A percentile compares a stretch with the other conserved stretches of the same genome.
Evolutionary conservation across 2,797 vertebrate species (phyloP).

Genomic region (Enteromius radiatus): DNA sequence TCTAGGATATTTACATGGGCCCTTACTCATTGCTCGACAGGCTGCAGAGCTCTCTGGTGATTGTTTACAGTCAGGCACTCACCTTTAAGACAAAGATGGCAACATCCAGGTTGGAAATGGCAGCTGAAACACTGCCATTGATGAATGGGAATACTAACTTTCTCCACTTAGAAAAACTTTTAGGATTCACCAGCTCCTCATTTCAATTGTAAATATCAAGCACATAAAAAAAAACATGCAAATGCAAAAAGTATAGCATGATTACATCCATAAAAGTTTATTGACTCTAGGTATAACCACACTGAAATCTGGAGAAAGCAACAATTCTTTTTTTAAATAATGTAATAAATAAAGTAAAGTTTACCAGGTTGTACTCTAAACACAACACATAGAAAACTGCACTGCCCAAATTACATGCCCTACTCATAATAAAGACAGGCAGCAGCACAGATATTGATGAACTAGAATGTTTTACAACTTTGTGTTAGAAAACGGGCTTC

Average conservation of each 20-base stretch:
- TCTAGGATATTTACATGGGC: slow-evolving; percentile 6
- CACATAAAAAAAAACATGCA: slow-evolving; percentile 2
- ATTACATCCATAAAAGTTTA: slow-evolving; percentile 60
- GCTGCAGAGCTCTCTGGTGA: neutral
- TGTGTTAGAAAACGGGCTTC: slow-evolving; percentile 33
- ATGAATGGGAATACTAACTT: neutral
- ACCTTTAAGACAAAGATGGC: neutral
- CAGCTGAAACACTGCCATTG: slow-evolving; percentile 7
- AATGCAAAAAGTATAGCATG: neutral
- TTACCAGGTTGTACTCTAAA: slow-evolving; percentile 52
- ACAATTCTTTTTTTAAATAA: slow-evolving; percentile 52
- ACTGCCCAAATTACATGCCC: slow-evolving; percentile 58
- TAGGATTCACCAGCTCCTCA: neutral
- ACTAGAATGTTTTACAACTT: slow-evolving; percentile 48
- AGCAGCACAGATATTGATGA: slow-evolving; percentile 41
- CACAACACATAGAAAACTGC: slow-evolving; percentile 48
- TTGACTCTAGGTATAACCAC: slow-evolving; percentile 58
- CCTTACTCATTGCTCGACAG: neutral
- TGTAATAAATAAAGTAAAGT: slow-evolving; percentile 54
- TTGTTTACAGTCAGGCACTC: neutral
- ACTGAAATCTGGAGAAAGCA: slow-evolving; percentile 52
- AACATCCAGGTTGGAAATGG: neutral
- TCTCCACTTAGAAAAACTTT: neutral
- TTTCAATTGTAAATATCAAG: neutral
- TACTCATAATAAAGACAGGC: slow-evolving; percentile 49